Evolutionary conservation across 2,113 vertebrate genomes (phyloP).

Genomic region (Phalacrocorax pelagicus): DNA sequence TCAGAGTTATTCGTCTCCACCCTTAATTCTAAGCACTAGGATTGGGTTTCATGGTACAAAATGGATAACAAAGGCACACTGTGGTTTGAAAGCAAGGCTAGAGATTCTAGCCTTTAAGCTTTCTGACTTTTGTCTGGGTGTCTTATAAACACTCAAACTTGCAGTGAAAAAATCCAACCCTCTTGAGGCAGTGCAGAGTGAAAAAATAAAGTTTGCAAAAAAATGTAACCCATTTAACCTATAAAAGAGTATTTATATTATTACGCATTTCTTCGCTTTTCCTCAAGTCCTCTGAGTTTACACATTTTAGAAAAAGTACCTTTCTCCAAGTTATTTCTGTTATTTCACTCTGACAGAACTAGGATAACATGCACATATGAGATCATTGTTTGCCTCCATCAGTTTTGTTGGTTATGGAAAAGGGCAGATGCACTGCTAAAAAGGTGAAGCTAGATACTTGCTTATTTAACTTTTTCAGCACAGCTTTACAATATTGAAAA

Average conservation of each 20-base stretch:
- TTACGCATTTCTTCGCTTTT: not conserved
- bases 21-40: slow-evolving; percentile 3
- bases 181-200: not conserved
- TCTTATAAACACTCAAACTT: not conserved
- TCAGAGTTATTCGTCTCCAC: not conserved
- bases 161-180: not conserved
- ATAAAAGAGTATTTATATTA: not conserved
- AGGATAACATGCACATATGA: not conserved
- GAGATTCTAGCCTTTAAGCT: slow-evolving; percentile 7
- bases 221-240: not conserved
- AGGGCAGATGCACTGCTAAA: not conserved
- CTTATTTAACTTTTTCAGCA: not conserved
- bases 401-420: not conserved
- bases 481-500: not conserved
- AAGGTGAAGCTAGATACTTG: not conserved
- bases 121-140: not conserved
- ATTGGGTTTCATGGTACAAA: not conserved
- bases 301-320: not conserved
- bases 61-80: slow-evolving; percentile 53
- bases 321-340: not conserved
- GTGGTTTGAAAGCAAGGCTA: slow-evolving; percentile 30
- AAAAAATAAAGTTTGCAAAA: not conserved
- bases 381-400: not conserved
- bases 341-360: not conserved
- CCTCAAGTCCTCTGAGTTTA: not conserved